Evolutionary conservation across 2,113 vertebrate species (phyloP).

Genomic region (Scytalopus superciliaris): DNA sequence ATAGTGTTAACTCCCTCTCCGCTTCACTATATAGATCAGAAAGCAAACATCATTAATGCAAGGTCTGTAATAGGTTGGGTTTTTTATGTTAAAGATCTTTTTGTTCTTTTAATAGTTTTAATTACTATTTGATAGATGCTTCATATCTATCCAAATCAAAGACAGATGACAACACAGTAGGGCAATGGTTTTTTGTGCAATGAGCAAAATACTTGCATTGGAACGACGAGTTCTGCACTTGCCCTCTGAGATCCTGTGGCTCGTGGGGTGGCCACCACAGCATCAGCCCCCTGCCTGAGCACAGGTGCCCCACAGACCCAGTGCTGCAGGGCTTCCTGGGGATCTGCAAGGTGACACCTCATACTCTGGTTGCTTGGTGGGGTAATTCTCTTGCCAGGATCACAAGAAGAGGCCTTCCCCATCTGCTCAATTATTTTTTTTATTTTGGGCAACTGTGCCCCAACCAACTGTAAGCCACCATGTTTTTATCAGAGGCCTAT

Average conservation of each 20-base stretch:
- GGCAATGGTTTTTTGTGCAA: not conserved
- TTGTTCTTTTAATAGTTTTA: not conserved
- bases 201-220: not conserved
- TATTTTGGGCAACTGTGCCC: not conserved
- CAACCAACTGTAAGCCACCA: not conserved
- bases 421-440: not conserved
- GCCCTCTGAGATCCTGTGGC: rapidly evolving
- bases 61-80: not conserved
- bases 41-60: not conserved
- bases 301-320: not conserved
- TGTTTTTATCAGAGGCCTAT: not conserved
- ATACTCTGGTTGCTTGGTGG: not conserved
- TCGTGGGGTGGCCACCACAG: not conserved
- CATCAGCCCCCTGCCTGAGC: not conserved
- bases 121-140: not conserved
- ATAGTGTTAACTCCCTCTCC: constrained; percentile 26
- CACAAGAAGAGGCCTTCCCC: not conserved
- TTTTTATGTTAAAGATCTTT: not conserved
- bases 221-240: not conserved
- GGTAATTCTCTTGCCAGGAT: not conserved
- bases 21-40: not conserved
- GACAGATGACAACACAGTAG: not conserved
- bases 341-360: not conserved
- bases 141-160: not conserved
- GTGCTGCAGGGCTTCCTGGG: not conserved